Evolutionary conservation across 2,888 invertebrate species (phyloP).

Genomic region (Meteorus cinctellus): DNA sequence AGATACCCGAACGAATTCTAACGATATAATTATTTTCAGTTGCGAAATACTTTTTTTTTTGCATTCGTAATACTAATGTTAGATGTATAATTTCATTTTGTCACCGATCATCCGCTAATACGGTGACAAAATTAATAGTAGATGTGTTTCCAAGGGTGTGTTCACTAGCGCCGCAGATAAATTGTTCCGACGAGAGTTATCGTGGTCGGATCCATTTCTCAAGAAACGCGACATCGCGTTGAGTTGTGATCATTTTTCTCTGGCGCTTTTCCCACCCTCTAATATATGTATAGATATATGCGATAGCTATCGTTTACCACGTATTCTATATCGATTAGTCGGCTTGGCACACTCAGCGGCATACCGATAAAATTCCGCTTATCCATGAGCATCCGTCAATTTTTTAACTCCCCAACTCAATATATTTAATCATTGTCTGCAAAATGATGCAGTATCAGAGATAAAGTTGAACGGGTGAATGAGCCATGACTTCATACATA

Average conservation of each 20-base stretch:
- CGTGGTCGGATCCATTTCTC: conserved; percentile 49
- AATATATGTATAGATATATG: conserved; percentile 5
- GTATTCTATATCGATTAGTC: conserved; percentile 52
- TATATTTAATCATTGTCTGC: conserved; percentile 48
- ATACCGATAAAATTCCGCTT: conserved; percentile 48
- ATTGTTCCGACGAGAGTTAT: conserved; percentile 32
- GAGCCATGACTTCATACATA: conserved; percentile 8
- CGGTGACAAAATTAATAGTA: conserved; percentile 7
- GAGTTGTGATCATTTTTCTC: conserved; percentile 54
- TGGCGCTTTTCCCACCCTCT: conserved; percentile 32
- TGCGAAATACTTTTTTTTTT: no score
- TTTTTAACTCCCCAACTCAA: conserved; percentile 38
- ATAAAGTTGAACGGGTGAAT: not conserved
- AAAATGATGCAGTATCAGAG: conserved; percentile 1
- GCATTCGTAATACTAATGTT: no score
- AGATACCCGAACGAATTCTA: no score
- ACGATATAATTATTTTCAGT: no score
- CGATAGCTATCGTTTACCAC: conserved; percentile 23
- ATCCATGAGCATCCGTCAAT: conserved; percentile 52
- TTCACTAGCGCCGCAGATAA: conserved; percentile 30
- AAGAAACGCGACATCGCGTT: conserved; percentile 46
- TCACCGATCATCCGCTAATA: not conserved
- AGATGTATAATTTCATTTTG: no score
- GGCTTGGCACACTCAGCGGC: conserved; percentile 41
- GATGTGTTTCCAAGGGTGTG: not conserved